Evolutionary conservation across 2,113 vertebrate genomes (phyloP).

Genomic region (Caretta caretta): DNA sequence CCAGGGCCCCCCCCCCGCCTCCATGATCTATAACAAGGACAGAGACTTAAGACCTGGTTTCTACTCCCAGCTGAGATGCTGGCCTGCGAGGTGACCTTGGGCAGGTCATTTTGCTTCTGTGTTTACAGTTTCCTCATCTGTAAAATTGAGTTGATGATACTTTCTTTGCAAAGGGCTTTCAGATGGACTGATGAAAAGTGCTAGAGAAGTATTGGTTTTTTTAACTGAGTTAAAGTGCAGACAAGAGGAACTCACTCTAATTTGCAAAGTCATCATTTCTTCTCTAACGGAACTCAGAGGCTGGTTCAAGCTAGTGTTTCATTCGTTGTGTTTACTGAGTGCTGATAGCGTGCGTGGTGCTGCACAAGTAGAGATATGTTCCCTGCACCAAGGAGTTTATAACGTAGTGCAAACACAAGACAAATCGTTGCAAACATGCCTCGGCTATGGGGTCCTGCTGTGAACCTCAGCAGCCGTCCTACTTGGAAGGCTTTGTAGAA

Average conservation of each 20-base stretch:
- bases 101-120: neutral
- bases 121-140: neutral
- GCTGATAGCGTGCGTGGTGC: neutral
- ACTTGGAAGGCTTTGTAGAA: neutral
- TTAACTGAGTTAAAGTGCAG: neutral
- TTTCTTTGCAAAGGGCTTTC: neutral
- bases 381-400: neutral
- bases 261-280: slow-evolving; percentile 33
- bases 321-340: neutral
- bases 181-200: neutral
- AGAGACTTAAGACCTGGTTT: too few species aligned
- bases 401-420: neutral
- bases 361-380: neutral
- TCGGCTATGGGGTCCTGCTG: accelerated
- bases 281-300: neutral
- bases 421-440: neutral
- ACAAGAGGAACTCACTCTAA: slow-evolving; percentile 15
- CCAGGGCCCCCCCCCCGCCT: too few species aligned
- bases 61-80: neutral
- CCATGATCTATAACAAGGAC: too few species aligned
- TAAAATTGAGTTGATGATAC: neutral
- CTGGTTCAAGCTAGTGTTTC: neutral
- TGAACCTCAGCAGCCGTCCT: neutral
- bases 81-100: neutral
- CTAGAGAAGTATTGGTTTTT: neutral